Percentiles rank a stretch among this genome's conserved stretches.
These are phyloP conservation scores for Micrastur ruficollis DNA, from an alignment of 2,797 vertebrate species.

Conservation along the genomic window DNA sequence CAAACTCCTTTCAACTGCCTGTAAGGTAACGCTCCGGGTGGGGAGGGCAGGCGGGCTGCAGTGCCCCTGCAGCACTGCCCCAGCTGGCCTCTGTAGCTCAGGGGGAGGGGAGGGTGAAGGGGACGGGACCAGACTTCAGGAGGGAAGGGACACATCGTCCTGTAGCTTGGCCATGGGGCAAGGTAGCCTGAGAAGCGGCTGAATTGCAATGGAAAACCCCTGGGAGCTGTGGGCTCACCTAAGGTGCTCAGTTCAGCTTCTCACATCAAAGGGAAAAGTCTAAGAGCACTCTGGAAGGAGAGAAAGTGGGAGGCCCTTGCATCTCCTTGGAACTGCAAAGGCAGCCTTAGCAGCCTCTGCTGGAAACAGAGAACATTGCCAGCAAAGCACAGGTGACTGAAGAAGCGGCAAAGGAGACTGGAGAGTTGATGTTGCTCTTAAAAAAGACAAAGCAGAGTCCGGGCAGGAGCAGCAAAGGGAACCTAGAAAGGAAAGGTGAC, in stretches of 20 bases:
- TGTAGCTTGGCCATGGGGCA: background rate
- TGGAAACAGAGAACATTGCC: background rate
- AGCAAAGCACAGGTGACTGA: background rate
- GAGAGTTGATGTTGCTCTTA: background rate
- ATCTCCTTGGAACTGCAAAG: background rate
- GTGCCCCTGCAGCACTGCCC: background rate
- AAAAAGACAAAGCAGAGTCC: background rate
- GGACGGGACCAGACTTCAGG: too few relatives aligned
- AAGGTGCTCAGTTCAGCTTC: background rate
- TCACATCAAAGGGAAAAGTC: background rate
- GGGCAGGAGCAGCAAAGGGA: background rate
- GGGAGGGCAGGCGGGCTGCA: background rate
- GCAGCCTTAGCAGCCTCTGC: background rate
- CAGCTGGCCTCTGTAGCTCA: background rate
- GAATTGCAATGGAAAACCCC: background rate
- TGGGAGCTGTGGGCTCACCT: background rate
- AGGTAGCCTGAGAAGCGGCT: background rate
- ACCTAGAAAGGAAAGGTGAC: background rate
- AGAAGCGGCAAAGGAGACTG: background rate
- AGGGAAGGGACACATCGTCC: background rate
- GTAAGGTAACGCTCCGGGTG: background rate
- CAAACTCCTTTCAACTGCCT: background rate
- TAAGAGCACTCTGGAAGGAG: background rate
- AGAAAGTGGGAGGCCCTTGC: rapidly evolving
- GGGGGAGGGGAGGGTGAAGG: background rate